Base-by-base conservation (phyloP, 2,888 invertebrate species). In the Zaprionus obscuricornis region DNA sequence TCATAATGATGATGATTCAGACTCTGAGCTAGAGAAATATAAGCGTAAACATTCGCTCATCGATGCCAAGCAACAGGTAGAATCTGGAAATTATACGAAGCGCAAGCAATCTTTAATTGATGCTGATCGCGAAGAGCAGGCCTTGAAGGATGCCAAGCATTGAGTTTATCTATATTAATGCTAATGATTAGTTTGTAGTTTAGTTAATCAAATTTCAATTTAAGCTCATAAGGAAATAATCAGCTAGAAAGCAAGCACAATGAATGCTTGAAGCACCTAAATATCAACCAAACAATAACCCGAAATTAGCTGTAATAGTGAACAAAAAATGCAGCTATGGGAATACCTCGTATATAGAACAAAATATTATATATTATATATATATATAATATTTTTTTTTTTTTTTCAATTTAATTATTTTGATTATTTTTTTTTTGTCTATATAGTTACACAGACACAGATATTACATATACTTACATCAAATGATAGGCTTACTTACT, bases 41-140 rank as follows among this genome's bases (percentile, higher is more conserved):
- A 81, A 79, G 62, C 82, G 89, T n/a, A 88, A 87, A 51, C 82
- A 87, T 66, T 87, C 88, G 16, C 69, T 88, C 2, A 84, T 86
- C 40, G 81, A 84, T 51, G 84, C 69, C 60, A 85, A 85, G 33
- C 79, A 79, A 50, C 74, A 84, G 16, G 87, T 87, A 56, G 73
- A 84, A 66, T 54, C 74, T 2, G 64, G 62, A 0, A 75, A 87
- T 17, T 69, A 84, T n/a, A 83, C 71, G 42, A 81, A 78, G 50
- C 81, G 89, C 40, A 88, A 86, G 45, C 79, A 85, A 45, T 87
- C 88, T 5, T 47, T 86, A 16, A 78, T 74, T 40, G 82, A 78
- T 11, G 78, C 82, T 6, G 82, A 83, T 54, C 82, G 62, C 40
- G 82, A 82, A 63, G 86, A 86, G 54, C 81, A 86, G 62, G 69